Evolutionary conservation across 2,113 vertebrate species (phyloP).

Genomic region (Amblyornis subalaris): DNA sequence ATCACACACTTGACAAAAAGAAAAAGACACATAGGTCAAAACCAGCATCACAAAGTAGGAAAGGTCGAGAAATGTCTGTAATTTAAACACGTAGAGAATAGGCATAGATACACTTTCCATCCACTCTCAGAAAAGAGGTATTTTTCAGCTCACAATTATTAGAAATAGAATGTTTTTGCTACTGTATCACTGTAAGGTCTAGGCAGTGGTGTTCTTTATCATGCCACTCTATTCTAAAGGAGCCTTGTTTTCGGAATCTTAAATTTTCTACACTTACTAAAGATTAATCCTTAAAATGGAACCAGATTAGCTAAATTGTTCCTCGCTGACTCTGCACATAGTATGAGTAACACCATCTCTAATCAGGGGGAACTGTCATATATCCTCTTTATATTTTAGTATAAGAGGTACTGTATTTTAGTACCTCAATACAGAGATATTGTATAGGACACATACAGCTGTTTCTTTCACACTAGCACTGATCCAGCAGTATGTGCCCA

Average conservation of each 20-base stretch:
- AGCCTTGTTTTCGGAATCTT: neutral
- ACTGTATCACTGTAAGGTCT: neutral
- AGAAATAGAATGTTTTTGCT: neutral
- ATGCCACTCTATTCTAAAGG: neutral
- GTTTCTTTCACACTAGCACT: neutral
- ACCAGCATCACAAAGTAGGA: neutral
- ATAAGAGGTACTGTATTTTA: too few species aligned
- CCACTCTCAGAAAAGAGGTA: neutral
- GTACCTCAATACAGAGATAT: neutral
- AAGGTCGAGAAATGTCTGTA: neutral
- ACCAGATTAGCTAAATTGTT: neutral
- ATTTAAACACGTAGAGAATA: neutral
- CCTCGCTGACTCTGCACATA: neutral
- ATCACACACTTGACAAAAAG: neutral
- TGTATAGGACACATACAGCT: neutral
- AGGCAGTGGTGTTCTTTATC: neutral
- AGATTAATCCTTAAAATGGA: neutral
- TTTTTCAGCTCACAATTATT: neutral
- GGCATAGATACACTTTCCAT: neutral
- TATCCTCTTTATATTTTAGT: neutral
- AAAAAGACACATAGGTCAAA: neutral
- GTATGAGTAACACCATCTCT: neutral
- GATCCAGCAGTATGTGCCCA: neutral
- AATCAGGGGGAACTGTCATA: neutral
- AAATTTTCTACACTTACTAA: neutral